phyloP scores from a whole-genome alignment of 2,888 invertebrate genomes.

The Leptopterna dolabrata region DNA sequence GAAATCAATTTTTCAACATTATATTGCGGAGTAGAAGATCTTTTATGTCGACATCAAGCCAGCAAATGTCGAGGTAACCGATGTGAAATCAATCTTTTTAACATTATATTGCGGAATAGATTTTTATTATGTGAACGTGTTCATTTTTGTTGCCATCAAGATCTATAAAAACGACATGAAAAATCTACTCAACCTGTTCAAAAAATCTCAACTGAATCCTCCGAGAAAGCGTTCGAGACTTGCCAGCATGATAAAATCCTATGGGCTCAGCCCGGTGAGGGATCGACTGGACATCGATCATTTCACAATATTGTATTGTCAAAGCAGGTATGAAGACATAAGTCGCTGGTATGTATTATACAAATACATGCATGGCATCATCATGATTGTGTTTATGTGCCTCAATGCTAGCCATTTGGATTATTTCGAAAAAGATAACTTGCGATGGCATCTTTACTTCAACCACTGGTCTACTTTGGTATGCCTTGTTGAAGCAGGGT shows the following conservation, averaged over 20 bases:
- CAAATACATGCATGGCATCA: constrained; percentile 17
- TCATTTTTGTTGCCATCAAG: too few species aligned
- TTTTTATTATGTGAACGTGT: too few species aligned
- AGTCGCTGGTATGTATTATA: neutral
- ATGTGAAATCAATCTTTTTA: too few species aligned
- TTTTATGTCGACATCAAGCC: too few species aligned
- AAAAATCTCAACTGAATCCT: too few species aligned
- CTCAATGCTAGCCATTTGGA: neutral
- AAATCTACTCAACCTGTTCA: too few species aligned
- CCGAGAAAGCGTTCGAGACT: neutral
- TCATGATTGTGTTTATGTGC: neutral
- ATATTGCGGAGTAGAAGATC: too few species aligned
- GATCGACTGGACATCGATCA: neutral
- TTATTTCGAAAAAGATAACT: neutral
- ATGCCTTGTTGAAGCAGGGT: neutral
- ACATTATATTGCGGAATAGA: too few species aligned
- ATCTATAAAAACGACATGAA: too few species aligned
- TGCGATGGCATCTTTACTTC: constrained; percentile 12
- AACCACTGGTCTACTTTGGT: constrained; percentile 22
- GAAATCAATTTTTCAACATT: too few species aligned
- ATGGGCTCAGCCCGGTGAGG: neutral
- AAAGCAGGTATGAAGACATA: neutral
- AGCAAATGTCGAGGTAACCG: too few species aligned
- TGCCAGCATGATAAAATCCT: neutral
- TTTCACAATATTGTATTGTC: constrained; percentile 1